Evolutionary conservation across 2,888 invertebrate species (phyloP).

Genomic region (Archips xylosteana): DNA sequence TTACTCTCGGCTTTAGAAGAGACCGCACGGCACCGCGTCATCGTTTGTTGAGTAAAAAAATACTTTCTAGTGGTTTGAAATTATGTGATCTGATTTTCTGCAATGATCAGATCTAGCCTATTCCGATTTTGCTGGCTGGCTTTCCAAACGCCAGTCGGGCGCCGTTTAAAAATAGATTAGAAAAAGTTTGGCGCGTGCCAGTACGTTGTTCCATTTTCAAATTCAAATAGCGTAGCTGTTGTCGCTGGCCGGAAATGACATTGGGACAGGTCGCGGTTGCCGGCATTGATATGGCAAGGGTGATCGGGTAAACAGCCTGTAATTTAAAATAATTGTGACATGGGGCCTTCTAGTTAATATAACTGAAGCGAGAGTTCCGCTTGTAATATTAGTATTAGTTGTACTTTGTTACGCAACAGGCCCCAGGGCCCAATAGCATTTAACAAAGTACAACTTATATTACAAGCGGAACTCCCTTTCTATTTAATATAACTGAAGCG

Average conservation of each 20-base stretch:
- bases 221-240: constrained; percentile 33
- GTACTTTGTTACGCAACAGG: too few relatives aligned
- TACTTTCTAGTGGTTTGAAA: background rate
- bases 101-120: background rate
- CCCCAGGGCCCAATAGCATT: too few relatives aligned
- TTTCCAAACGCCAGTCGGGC: constrained; percentile 9
- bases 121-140: background rate
- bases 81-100: background rate
- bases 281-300: constrained; percentile 16
- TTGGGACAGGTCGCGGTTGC: constrained; percentile 42
- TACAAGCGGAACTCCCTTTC: too few relatives aligned
- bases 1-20: background rate
- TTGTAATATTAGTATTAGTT: too few relatives aligned
- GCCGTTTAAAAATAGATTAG: constrained; percentile 31
- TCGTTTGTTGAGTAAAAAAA: background rate
- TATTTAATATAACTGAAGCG: too few relatives aligned
- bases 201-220: constrained; percentile 26
- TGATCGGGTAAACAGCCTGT: constrained; percentile 27
- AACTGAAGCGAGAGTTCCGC: too few relatives aligned
- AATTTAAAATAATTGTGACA: constrained; percentile 24
- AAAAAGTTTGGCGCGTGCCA: constrained; percentile 24
- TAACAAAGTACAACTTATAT: too few relatives aligned
- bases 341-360: too few relatives aligned
- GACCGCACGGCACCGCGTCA: background rate
- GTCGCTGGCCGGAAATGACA: constrained; percentile 43